These are phyloP conservation scores for Chiloscyllium plagiosum DNA, from an alignment of 2,113 vertebrate species.

Conservation along the genomic window DNA sequence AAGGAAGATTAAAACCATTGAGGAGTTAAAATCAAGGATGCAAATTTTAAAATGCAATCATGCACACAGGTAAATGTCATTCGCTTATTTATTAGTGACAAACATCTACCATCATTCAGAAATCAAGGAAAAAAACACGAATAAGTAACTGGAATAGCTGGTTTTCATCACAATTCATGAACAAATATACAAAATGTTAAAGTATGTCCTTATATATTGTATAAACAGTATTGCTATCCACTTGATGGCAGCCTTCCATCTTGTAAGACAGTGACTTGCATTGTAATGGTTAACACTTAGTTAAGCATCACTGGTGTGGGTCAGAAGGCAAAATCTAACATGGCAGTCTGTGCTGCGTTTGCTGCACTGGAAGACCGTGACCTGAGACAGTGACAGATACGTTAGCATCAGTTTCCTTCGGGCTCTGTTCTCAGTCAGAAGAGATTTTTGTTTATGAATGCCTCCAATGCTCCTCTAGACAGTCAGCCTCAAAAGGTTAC, in stretches of 20 bases:
- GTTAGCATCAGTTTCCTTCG: too few relatives aligned
- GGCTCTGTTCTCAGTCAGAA: too few relatives aligned
- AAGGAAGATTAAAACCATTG: too few relatives aligned
- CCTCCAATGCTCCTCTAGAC: too few relatives aligned
- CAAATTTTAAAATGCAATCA: too few relatives aligned
- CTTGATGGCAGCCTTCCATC: not conserved
- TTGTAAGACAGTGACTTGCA: not conserved
- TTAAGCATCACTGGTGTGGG: not conserved
- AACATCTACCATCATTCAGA: not conserved
- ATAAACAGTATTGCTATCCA: not conserved
- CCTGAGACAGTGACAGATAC: too few relatives aligned
- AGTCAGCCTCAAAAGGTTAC: too few relatives aligned
- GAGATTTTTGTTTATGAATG: too few relatives aligned
- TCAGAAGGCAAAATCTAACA: too few relatives aligned
- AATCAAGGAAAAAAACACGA: not conserved
- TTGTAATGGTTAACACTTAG: not conserved
- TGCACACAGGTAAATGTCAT: not conserved
- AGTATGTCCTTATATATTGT: not conserved
- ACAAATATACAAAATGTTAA: not conserved
- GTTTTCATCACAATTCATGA: not conserved
- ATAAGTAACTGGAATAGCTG: not conserved
- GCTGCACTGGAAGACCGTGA: too few relatives aligned
- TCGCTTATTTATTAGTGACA: not conserved
- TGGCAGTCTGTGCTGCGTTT: too few relatives aligned
- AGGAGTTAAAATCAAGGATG: not conserved